Evolutionary conservation across 2,888 invertebrate genomes (phyloP).

Genomic region (Brenthis daphne): DNA sequence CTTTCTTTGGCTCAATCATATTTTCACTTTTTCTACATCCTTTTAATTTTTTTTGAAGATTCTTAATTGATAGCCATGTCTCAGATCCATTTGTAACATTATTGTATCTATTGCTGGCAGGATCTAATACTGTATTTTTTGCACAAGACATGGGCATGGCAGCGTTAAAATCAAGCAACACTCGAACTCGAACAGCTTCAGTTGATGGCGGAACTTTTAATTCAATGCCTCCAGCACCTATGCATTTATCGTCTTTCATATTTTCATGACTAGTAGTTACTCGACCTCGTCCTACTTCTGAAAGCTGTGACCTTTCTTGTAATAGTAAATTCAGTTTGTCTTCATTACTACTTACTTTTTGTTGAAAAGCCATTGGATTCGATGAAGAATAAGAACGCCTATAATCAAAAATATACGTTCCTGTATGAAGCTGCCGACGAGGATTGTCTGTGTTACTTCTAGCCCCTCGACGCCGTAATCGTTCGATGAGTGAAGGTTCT

Average conservation of each 20-base stretch:
- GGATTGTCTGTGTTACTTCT: constrained; percentile 13
- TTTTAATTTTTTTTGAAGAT: constrained; percentile 31
- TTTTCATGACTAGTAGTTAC: neutral
- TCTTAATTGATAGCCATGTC: constrained; percentile 33
- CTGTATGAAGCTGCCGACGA: neutral
- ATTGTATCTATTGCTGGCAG: neutral
- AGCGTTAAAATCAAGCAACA: constrained; percentile 1
- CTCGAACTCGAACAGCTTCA: constrained; percentile 10
- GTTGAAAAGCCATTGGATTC: neutral
- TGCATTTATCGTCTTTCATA: neutral
- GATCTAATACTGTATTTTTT: neutral
- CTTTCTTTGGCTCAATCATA: neutral
- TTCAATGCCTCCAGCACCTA: constrained; percentile 7
- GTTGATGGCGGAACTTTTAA: constrained; percentile 8
- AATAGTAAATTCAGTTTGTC: neutral
- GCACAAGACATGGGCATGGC: neutral
- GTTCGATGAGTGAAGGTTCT: constrained; percentile 38
- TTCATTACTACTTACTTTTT: neutral
- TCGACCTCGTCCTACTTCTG: constrained; percentile 8
- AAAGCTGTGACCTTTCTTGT: neutral
- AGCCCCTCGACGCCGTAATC: constrained; percentile 34
- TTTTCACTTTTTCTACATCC: constrained; percentile 12
- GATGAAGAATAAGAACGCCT: neutral
- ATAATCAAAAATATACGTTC: neutral
- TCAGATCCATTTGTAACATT: constrained; percentile 8